phyloP scores from a whole-genome alignment of 2,888 invertebrate species.

The Phyto melanocephala region DNA sequence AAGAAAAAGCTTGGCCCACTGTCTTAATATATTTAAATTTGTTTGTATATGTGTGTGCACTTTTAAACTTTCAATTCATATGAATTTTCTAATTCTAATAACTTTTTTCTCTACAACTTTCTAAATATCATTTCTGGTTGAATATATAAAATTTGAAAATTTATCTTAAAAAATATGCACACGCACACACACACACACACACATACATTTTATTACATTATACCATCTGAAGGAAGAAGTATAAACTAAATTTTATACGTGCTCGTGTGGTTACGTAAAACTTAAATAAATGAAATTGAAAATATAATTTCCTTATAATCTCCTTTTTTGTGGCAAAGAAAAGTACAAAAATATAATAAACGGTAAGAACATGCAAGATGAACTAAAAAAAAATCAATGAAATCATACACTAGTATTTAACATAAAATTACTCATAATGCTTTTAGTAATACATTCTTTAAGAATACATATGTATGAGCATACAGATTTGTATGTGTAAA shows the following conservation, averaged over 20 bases:
- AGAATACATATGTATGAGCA: too few relatives aligned
- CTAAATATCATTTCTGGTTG: constrained; percentile 36
- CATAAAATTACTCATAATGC: background rate
- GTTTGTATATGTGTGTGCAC: background rate
- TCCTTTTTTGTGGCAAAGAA: constrained; percentile 59
- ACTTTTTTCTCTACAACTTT: constrained; percentile 1
- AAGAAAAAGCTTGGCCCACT: too few relatives aligned
- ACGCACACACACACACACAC: background rate
- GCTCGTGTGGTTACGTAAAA: constrained; percentile 65
- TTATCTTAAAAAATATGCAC: constrained; percentile 32
- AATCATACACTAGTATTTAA: background rate
- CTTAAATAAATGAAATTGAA: constrained; percentile 67
- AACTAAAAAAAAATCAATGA: background rate
- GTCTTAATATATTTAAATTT: too few relatives aligned
- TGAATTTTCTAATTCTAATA: constrained; percentile 31
- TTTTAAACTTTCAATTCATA: constrained; percentile 24
- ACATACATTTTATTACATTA: background rate
- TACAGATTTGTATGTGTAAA: too few relatives aligned
- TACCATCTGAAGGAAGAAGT: background rate
- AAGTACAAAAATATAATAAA: constrained; percentile 11
- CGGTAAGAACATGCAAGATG: background rate
- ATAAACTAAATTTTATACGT: constrained; percentile 59
- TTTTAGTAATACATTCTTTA: too few relatives aligned
- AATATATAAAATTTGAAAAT: constrained; percentile 42
- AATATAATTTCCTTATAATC: constrained; percentile 69